Evolutionary conservation across 2,113 vertebrate species (phyloP), one percentile per base, ranked within the genome.

Genomic region (Cephalopholis sonnerati): DNA sequence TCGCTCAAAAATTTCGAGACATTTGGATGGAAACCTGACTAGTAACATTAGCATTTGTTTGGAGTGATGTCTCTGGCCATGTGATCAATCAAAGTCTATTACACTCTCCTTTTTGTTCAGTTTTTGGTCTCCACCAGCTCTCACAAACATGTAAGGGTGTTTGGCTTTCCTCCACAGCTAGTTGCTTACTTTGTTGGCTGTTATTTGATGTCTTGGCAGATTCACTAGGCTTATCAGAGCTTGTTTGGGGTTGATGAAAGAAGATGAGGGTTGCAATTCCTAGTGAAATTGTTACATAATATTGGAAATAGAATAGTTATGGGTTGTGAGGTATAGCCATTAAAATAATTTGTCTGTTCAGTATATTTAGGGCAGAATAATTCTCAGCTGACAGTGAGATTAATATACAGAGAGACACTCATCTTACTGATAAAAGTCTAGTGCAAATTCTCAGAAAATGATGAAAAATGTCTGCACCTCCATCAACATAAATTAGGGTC

Each of bases 401-500:
- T 39, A 25, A 75, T n/a, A 73, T 22, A 10, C 22, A 50, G 27
- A n/a, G 7, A 57, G 27, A 44, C 48, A 2, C 3, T 66, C 48
- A 24, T 59, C 17, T 59, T 41, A 50, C 27, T 66, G 36, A 66
- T 66, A 59, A 2, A 59, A 63, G 44, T 75, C 4, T 12, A 36
- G 18, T 50, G 9, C 25, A 73, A 63, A 84, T 27, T 41, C 66
- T 51, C 25, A 57, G 5, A 79, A 70, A 62, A 78, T 58, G 1
- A 48, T 39, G n/a, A 77, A 71, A 88, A 25, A 57, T 17, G 29
- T 79, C 17, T 81, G 48, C n/a, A 57, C 20, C 46, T 65, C 62
- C 15, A 81, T 77, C 54, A 72, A 72, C 65, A 74, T 71, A 74
- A 66, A 86, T 83, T 55, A 63, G 58, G 62, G 57, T 82, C 66